A percentile compares a stretch with the other conserved stretches of the same genome.
These are phyloP conservation scores for Abrostola tripartita DNA, from an alignment of 2,888 invertebrate species.

Conservation along the genomic window DNA sequence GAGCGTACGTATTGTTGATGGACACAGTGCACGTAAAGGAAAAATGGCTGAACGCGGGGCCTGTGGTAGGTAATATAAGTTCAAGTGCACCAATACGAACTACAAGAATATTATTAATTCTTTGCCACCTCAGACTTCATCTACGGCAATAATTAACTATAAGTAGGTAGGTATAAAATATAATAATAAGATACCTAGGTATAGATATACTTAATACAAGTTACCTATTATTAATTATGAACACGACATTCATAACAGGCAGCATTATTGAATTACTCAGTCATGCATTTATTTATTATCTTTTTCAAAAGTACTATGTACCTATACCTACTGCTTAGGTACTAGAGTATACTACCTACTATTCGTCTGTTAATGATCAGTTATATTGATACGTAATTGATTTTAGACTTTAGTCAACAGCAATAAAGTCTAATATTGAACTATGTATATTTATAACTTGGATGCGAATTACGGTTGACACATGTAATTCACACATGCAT, in stretches of 20 bases:
- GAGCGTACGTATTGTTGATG: too few species aligned
- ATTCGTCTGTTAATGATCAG: conserved; percentile 13
- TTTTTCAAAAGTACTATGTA: neutral
- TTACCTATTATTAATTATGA: neutral
- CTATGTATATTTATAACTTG: neutral
- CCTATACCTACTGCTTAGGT: neutral
- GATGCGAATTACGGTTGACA: conserved; percentile 21
- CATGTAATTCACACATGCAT: conserved; percentile 30
- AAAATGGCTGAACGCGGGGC: too few species aligned
- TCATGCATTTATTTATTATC: neutral
- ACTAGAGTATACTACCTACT: neutral
- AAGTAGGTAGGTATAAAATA: too few species aligned
- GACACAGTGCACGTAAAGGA: too few species aligned
- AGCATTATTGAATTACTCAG: neutral
- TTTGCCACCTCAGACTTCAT: too few species aligned
- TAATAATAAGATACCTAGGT: too few species aligned
- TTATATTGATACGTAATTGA: conserved; percentile 10
- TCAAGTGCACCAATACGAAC: too few species aligned
- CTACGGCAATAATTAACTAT: too few species aligned
- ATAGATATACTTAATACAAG: too few species aligned
- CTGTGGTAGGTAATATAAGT: too few species aligned
- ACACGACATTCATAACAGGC: neutral
- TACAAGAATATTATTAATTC: too few species aligned
- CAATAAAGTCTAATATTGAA: conserved; percentile 12
- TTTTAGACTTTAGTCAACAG: conserved; percentile 2